phyloP scores from a whole-genome alignment of 2,888 invertebrate species.

The Drosophila pseudotakahashii region DNA sequence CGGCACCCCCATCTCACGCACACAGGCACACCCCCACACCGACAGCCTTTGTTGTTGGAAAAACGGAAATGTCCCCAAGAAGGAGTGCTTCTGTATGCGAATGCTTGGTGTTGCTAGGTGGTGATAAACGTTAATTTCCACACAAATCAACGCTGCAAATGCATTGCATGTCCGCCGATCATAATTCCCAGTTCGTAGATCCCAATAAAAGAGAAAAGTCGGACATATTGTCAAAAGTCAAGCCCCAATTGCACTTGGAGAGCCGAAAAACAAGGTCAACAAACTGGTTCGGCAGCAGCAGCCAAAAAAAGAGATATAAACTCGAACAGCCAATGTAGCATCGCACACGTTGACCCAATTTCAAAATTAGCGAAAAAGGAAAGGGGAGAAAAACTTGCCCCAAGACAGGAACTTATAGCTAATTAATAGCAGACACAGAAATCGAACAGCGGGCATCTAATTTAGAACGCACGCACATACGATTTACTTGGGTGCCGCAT shows the following conservation, averaged over 20 bases:
- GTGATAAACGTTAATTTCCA: slow-evolving; percentile 30
- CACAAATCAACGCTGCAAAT: slow-evolving; percentile 5
- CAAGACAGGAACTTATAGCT: slow-evolving; percentile 14
- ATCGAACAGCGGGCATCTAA: slow-evolving; percentile 5
- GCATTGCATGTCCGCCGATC: slow-evolving; percentile 48
- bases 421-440: slow-evolving; percentile 3
- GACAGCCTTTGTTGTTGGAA: slow-evolving; percentile 35
- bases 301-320: slow-evolving; percentile 30
- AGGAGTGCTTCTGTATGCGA: slow-evolving; percentile 21
- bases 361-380: slow-evolving; percentile 53
- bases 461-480: slow-evolving; percentile 15
- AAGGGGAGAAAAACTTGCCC: slow-evolving; percentile 48
- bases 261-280: slow-evolving; percentile 70
- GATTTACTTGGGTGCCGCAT: slow-evolving; percentile 8
- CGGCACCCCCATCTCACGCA: slow-evolving; percentile 6
- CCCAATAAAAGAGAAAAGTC: slow-evolving; percentile 49
- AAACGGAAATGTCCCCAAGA: slow-evolving; percentile 48
- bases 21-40: slow-evolving; percentile 1
- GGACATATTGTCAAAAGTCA: slow-evolving; percentile 69
- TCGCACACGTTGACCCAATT: slow-evolving; percentile 71
- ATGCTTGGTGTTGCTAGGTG: slow-evolving; percentile 40
- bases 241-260: slow-evolving; percentile 69
- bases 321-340: slow-evolving; percentile 42
- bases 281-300: slow-evolving; percentile 69
- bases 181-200: slow-evolving; percentile 53